Evolutionary conservation across 1,140 invertebrate genomes (phyloP).

Genomic region (Planococcus citri): DNA sequence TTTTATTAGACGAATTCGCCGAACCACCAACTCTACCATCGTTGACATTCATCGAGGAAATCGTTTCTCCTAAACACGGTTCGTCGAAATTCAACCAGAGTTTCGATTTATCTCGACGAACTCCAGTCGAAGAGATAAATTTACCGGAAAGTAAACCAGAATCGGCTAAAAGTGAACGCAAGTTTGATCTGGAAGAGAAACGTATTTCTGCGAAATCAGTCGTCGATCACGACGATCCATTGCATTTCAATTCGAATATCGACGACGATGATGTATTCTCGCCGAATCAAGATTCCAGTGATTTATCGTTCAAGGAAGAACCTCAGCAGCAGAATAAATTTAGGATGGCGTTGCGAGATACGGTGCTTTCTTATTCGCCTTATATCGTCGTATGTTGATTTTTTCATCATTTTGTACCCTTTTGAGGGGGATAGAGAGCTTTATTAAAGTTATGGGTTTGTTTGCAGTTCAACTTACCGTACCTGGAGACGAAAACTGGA

Average conservation of each 20-base stretch:
- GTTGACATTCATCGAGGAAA: neutral
- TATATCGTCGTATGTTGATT: slow-evolving; percentile 40
- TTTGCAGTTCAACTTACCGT: slow-evolving; percentile 64
- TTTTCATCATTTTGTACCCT: slow-evolving; percentile 31
- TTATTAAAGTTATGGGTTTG: no score
- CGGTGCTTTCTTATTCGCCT: neutral
- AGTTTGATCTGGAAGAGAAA: slow-evolving; percentile 13
- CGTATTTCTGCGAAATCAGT: slow-evolving; percentile 2
- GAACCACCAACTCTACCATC: slow-evolving; percentile 32
- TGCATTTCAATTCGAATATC: neutral
- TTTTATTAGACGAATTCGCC: slow-evolving; percentile 66
- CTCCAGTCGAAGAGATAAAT: neutral
- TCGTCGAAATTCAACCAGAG: neutral
- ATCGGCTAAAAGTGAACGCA: neutral
- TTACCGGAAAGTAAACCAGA: slow-evolving; percentile 31
- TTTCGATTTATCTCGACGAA: neutral
- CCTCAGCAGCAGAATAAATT: neutral
- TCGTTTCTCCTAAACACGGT: neutral
- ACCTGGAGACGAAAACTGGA: slow-evolving; percentile 72
- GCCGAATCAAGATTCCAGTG: neutral
- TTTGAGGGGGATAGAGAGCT: no score
- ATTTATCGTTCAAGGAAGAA: neutral
- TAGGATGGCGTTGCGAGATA: neutral
- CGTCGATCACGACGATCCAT: neutral
- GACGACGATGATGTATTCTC: neutral